Evolutionary conservation across 2,888 invertebrate species (phyloP), one percentile per base, ranked within the genome.

Genomic region (Dicyrtomina minuta): DNA sequence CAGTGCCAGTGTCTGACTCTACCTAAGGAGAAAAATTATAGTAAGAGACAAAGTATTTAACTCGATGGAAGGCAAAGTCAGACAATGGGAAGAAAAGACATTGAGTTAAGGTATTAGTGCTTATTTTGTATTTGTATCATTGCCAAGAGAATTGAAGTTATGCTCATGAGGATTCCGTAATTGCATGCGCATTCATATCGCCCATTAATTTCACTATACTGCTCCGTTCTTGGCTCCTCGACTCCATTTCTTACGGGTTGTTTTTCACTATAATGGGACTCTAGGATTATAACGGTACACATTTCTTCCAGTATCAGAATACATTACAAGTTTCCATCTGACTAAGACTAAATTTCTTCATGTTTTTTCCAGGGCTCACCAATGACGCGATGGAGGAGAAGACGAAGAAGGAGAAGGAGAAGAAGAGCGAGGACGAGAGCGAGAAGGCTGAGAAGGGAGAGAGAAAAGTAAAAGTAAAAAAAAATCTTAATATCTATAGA

Each of bases 101-200:
- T 53, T 41, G 41, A 58, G 33, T 58, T 33, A 41, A 51, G 53
- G 49, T 51, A 61, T 68, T 27, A 41, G 55, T 68, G 56, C 24
- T 43, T 62, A 68, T 55, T 46, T 70, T 56, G 17, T 62, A 44
- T 64, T 75, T 75, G 74, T 77, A 74, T 74, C 73, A 74, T 75
- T 75, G 76, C 76, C 76, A 77, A 77, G 75, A 75, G 76, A 76
- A 72, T 76, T 73, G 68, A 70, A 74, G 77, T 75, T 72, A 75
- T 74, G 72, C 77, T 75, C 77, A 77, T 77, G 77, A 77, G 77
- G 68, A 75, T 75, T 74, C 72, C 67, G 77, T 77, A 77, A 77
- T 77, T 77, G 77, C 75, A 70, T 71, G 74, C 72, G 74, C 72
- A 73, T 74, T 75, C 74, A 77, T 75, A 77, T 74, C 73, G 69